phyloP scores from a whole-genome alignment of 2,888 invertebrate genomes.

The Oasisia sp. region DNA sequence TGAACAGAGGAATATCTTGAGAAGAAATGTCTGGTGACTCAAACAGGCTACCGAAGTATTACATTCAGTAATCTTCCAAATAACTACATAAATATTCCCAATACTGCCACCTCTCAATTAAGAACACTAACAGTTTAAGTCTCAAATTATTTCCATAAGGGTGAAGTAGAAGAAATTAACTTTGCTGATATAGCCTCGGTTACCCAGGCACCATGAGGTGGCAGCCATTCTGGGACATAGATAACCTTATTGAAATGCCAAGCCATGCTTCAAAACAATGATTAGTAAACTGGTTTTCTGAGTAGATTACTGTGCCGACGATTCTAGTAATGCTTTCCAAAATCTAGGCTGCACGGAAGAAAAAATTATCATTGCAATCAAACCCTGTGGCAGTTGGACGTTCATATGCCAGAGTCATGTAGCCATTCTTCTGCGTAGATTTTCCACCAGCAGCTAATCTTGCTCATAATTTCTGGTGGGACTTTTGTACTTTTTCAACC shows the following conservation, averaged over 20 bases:
- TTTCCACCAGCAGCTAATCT: background rate
- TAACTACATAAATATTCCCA: background rate
- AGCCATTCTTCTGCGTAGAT: background rate
- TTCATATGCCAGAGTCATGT: background rate
- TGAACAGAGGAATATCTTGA: background rate
- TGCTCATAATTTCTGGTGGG: background rate
- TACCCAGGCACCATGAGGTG: background rate
- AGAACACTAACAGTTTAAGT: too few relatives aligned
- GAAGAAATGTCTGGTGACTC: background rate
- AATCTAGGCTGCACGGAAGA: background rate
- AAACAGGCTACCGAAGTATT: slow-evolving; percentile 13
- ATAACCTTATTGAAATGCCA: slow-evolving; percentile 7
- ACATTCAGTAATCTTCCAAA: slow-evolving; percentile 8
- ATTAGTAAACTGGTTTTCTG: background rate
- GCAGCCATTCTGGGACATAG: background rate
- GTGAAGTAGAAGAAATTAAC: too few relatives aligned
- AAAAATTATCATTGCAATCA: background rate
- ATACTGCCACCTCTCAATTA: background rate
- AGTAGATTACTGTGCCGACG: background rate
- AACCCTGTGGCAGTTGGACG: background rate
- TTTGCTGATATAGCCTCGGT: too few relatives aligned
- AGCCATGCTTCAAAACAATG: slow-evolving; percentile 17
- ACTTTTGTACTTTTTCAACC: slow-evolving; percentile 8
- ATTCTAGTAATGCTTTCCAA: slow-evolving; percentile 6
- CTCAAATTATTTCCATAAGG: too few relatives aligned